Base-by-base conservation (phyloP, 1,140 invertebrate genomes). In the Leptoteleia sp. region DNA sequence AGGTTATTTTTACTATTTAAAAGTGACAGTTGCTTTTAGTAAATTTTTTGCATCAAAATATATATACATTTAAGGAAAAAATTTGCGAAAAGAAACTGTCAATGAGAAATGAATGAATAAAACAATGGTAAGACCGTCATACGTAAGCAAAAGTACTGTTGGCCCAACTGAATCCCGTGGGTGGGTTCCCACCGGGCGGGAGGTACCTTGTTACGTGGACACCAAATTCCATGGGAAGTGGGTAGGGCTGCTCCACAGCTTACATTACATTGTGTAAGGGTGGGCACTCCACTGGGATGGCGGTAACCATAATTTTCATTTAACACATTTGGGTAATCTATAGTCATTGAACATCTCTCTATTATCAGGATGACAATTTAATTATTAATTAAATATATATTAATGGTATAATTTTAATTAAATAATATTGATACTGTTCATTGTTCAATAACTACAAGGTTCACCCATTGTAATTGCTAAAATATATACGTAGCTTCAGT, bases 101-200 rank as follows among this genome's bases (percentile, higher is more conserved):
- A 7, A n/a, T n/a, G 9, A 16, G 2, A 37, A 31, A 29, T 29
- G n/a, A 73, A 80, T 61, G 78, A 80, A 81, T 54, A 35, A 15
- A 6, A 22, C 1, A 43, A 65, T 65, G 81, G 71, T 79, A 80
- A 85, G 73, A 83, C 40, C 40, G 65, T 77, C 80, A 54, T 83
- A 84, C 84, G 87, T 89, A 88, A 89, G 86, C 84, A 70, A 84
- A 87, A 88, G 88, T 89, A 89, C 88, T 89, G 88, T 89, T 88
- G 88, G 87, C 88, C 88, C 87, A 80, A 89, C 84, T 85, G 81
- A 89, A 85, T 88, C 84, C 87, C 83, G 79, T 86, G 88, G 88
- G 88, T 89, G 86, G 88, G 87, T 87, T 65, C 65, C 73, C 65
- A 85, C 85, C 67, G 84, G 87, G 86, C 86, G 86, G 87, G 87